Conservation (phyloP, 1,140 invertebrate genomes). For the Glomeris maerens region DNA sequence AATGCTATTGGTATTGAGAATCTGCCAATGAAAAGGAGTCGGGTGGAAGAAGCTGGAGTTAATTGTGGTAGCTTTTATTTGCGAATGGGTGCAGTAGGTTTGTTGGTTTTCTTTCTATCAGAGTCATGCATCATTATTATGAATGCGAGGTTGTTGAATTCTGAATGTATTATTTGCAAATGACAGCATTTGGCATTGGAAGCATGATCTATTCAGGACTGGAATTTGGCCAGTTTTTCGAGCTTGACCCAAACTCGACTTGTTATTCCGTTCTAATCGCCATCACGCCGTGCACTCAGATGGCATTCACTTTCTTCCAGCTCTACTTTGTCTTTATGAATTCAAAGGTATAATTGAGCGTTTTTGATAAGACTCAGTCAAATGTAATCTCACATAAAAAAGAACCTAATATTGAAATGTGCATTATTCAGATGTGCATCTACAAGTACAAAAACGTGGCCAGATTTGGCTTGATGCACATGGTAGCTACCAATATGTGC, state of each 20-base stretch:
- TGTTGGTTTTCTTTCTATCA: constrained; percentile 23
- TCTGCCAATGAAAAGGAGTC: background rate
- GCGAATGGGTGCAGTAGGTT: constrained; percentile 77
- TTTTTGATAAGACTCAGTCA: no score
- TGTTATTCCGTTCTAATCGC: constrained; percentile 76
- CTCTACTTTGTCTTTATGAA: constrained; percentile 94
- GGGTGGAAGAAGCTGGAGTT: constrained; percentile 7
- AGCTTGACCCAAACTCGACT: constrained; percentile 63
- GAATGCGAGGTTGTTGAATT: background rate
- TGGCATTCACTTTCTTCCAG: constrained; percentile 88
- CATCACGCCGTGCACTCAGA: constrained; percentile 67
- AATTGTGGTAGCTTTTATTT: constrained; percentile 60
- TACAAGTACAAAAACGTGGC: constrained; percentile 72
- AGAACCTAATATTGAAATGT: constrained; percentile 3
- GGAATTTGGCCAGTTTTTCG: constrained; percentile 86
- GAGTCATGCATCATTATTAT: background rate
- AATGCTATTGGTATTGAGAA: no score
- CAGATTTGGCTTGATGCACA: constrained; percentile 84
- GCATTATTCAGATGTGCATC: constrained; percentile 63
- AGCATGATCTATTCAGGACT: constrained; percentile 89
- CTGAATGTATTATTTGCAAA: background rate
- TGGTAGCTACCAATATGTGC: constrained; percentile 86
- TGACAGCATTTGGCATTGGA: constrained; percentile 76
- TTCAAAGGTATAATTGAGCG: constrained; percentile 44
- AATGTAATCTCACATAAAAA: no score